phyloP scores from a whole-genome alignment of 2,888 invertebrate species.

The Ormyrus rosae region DNA sequence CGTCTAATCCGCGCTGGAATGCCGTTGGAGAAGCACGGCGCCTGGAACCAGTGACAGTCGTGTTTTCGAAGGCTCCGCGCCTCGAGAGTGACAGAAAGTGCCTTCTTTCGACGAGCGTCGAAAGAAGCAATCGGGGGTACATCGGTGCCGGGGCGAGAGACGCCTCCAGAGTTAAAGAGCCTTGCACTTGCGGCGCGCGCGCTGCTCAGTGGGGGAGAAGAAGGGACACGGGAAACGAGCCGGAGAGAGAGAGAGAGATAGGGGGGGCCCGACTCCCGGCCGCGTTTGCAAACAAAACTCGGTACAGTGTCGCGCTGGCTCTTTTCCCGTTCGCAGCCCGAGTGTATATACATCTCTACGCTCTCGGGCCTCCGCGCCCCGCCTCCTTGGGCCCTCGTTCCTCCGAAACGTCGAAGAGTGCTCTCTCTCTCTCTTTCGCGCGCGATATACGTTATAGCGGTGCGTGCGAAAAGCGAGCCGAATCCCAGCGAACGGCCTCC shows the following conservation, averaged over 20 bases:
- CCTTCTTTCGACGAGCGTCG: too few species aligned
- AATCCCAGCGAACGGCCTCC: too few species aligned
- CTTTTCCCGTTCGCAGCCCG: background rate
- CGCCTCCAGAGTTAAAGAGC: constrained; percentile 12
- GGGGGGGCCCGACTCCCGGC: background rate
- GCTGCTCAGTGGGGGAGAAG: background rate
- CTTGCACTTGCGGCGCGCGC: constrained; percentile 13
- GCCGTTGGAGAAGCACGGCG: too few species aligned
- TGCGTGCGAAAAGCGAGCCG: background rate
- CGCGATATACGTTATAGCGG: background rate
- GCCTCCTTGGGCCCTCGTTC: too few species aligned
- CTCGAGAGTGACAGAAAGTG: too few species aligned
- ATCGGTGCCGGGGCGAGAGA: too few species aligned
- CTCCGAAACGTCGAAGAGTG: too few species aligned
- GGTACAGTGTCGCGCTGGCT: constrained; percentile 31
- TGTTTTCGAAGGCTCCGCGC: too few species aligned
- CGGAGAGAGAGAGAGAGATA: background rate
- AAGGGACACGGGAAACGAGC: background rate
- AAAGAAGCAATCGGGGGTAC: too few species aligned
- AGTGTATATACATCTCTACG: background rate
- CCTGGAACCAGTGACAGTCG: too few species aligned
- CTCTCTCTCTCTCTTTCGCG: background rate
- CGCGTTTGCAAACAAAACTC: constrained; percentile 56
- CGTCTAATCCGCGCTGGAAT: too few species aligned
- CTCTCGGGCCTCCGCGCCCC: too few species aligned